Evolutionary conservation across 2,888 invertebrate genomes (phyloP).

Genomic region (Colostygia pectinataria): DNA sequence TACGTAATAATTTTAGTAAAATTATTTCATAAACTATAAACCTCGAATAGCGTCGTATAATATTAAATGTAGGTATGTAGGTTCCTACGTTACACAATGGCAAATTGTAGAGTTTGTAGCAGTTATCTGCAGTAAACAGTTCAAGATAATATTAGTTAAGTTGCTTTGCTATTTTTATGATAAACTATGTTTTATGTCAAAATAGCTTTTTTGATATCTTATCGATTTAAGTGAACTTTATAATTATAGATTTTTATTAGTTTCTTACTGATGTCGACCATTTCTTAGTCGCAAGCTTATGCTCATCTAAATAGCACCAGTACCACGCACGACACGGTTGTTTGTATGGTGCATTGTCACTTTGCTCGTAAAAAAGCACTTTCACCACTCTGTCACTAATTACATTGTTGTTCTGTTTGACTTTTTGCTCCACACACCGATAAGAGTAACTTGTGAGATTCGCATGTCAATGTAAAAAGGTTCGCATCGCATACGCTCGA

Average conservation of each 20-base stretch:
- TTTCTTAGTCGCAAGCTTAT: too few relatives aligned
- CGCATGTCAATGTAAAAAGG: too few relatives aligned
- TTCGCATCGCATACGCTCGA: too few relatives aligned
- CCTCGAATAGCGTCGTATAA: slow-evolving; percentile 20
- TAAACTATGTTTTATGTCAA: too few relatives aligned
- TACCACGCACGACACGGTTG: slow-evolving; percentile 47
- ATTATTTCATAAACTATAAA: slow-evolving; percentile 19
- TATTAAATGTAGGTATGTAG: slow-evolving; percentile 35
- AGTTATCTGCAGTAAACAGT: slow-evolving; percentile 11
- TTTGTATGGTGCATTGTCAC: slow-evolving; percentile 59
- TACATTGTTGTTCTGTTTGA: slow-evolving; percentile 54
- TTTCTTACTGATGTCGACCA: too few relatives aligned
- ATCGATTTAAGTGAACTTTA: too few relatives aligned
- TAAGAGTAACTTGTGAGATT: too few relatives aligned
- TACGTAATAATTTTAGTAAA: background rate
- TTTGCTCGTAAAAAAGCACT: slow-evolving; percentile 60
- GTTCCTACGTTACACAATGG: slow-evolving; percentile 3
- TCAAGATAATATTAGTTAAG: background rate
- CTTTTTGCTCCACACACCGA: slow-evolving; percentile 48
- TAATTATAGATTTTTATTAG: too few relatives aligned
- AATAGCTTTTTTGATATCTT: too few relatives aligned
- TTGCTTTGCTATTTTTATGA: too few relatives aligned
- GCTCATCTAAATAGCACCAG: too few relatives aligned
- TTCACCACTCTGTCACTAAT: slow-evolving; percentile 63
- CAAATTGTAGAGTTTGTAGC: slow-evolving; percentile 9